Base-by-base conservation (phyloP, 2,113 vertebrate species). In the Austrofundulus limnaeus region DNA sequence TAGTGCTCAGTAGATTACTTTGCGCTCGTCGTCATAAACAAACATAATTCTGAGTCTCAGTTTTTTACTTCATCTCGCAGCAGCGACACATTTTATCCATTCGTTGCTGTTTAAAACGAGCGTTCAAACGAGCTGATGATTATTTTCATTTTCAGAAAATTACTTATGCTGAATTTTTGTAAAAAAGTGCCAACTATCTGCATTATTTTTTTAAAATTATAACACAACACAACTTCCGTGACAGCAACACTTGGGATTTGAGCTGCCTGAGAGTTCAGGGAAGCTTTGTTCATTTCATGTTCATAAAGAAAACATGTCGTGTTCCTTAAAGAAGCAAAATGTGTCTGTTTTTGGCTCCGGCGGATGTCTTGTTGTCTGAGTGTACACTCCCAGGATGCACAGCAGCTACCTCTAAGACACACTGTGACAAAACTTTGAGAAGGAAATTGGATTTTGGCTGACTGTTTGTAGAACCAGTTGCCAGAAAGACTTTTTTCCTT, bases 1-100 rank as follows among this genome's bases (percentile, higher is more conserved):
- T 82, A 67, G 73, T 70, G 68, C 74, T 82, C 75, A 85, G 82
- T 74, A 70, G 80, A 83, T 83, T 81, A 80, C 72, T 70, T 80
- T 56, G 70, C 75, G 10, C 25, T 16, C 21, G 12, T 65, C 82
- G 70, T 61, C 70, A 73, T 68, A 68, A 67, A 52, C 64, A 70
- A 71, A 78, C 57, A 66, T 52, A 25, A 38, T 69, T 31, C 77
- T 20, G 58, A 65, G 41, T 72, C 23, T 52, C 41, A 46, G 54
- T 63, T 66, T 72, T 37, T 50, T 13, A 23, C 50, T 63, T 50
- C 63, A 17, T 3, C 17, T 57, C 1, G 20, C 49, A 19, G 20
- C 45, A 46, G 25, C 8, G 8, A 43, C 31, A 34, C 31, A 34
- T 34, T 34, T 34, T 34, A 34, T 34, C 10, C 4, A 10, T 34